phyloP scores from a whole-genome alignment of 2,113 vertebrate species.

The Clarias macrocephalus region DNA sequence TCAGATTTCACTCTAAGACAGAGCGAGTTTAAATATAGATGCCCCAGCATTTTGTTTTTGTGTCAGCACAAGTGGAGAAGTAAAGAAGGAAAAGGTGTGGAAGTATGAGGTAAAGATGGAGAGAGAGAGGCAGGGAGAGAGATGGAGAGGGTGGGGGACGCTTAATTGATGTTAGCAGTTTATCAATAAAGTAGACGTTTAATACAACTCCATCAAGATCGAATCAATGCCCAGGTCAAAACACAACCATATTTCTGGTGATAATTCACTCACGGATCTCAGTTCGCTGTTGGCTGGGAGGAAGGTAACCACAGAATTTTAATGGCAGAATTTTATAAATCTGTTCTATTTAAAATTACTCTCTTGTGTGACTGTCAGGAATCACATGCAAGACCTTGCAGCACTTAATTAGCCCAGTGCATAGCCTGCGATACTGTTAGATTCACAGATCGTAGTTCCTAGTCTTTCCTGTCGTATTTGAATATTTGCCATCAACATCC shows the following conservation, averaged over 20 bases:
- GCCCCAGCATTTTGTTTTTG: neutral
- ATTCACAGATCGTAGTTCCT: conserved; percentile 8
- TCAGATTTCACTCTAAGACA: conserved; percentile 20
- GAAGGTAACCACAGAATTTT: conserved; percentile 8
- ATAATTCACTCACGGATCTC: neutral
- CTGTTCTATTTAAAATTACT: conserved; percentile 2
- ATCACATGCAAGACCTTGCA: conserved; percentile 24
- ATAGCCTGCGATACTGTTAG: conserved; percentile 3
- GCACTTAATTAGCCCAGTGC: conserved; percentile 15
- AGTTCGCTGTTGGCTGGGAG: neutral
- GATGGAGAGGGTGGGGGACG: neutral
- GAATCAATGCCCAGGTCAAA: conserved; percentile 22
- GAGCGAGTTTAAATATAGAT: conserved; percentile 10
- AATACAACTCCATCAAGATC: conserved; percentile 22
- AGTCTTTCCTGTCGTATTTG: conserved; percentile 12
- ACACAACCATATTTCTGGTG: conserved; percentile 5
- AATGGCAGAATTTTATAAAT: neutral
- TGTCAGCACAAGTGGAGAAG: conserved; percentile 15
- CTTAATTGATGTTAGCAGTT: neutral
- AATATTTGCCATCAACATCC: conserved; percentile 31
- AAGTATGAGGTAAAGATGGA: neutral
- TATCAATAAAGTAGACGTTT: conserved; percentile 15
- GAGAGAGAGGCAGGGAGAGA: neutral
- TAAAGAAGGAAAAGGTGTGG: neutral
- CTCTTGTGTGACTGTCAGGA: conserved; percentile 36